Conservation (phyloP, 2,888 invertebrate species). For the Trachelus troglodyta region DNA sequence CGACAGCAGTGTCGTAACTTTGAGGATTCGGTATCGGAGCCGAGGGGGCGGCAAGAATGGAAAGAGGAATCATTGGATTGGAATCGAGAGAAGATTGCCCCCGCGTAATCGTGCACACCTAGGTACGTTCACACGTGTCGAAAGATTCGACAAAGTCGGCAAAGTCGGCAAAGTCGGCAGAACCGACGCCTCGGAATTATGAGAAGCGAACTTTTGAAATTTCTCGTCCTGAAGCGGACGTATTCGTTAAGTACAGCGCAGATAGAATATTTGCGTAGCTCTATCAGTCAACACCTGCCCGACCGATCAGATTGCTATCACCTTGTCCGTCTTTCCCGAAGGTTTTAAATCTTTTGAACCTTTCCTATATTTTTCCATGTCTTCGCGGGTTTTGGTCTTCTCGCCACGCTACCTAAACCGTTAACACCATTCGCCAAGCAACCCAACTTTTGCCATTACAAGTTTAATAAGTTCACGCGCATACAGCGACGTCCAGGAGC, state of each 20-base stretch:
- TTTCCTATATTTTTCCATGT: too few relatives aligned
- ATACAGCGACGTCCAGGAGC: slow-evolving; percentile 18
- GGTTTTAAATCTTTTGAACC: too few relatives aligned
- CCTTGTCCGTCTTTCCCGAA: slow-evolving; percentile 8
- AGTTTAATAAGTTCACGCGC: slow-evolving; percentile 62
- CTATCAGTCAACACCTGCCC: slow-evolving; percentile 39
- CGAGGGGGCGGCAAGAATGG: too few relatives aligned
- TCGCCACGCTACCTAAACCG: too few relatives aligned
- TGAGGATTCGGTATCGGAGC: too few relatives aligned
- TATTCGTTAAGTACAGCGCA: slow-evolving; percentile 10
- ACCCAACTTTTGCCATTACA: slow-evolving; percentile 62
- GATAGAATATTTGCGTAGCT: slow-evolving; percentile 35
- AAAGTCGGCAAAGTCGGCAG: background rate
- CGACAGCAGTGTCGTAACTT: too few relatives aligned
- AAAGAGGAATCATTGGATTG: too few relatives aligned
- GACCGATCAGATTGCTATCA: slow-evolving; percentile 5
- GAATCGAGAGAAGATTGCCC: too few relatives aligned
- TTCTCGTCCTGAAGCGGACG: slow-evolving; percentile 20
- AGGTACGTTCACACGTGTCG: too few relatives aligned
- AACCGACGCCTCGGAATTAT: slow-evolving; percentile 21
- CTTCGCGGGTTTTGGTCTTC: too few relatives aligned
- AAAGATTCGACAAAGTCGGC: too few relatives aligned
- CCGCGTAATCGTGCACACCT: too few relatives aligned
- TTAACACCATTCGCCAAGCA: slow-evolving; percentile 14
- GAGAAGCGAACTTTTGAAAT: slow-evolving; percentile 29